Evolutionary conservation across 1,140 invertebrate species (phyloP).

Genomic region (Drosophila leontia): DNA sequence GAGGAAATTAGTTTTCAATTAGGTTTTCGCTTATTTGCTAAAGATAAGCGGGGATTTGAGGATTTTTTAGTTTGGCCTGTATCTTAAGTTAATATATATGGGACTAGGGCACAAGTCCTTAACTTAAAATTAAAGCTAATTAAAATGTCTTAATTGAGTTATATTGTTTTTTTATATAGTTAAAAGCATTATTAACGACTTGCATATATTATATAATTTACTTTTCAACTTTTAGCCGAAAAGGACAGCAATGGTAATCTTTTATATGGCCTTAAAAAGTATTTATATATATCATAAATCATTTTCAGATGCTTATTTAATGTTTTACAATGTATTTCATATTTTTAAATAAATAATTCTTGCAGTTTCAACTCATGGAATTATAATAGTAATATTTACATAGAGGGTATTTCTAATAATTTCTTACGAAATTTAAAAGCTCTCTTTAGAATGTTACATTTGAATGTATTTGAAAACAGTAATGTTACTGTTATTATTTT

Average conservation of each 20-base stretch:
- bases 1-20: slow-evolving; percentile 77
- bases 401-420: not conserved
- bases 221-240: too few relatives aligned
- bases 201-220: too few relatives aligned
- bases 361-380: too few relatives aligned
- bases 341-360: not conserved
- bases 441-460: too few relatives aligned
- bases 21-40: slow-evolving; percentile 52
- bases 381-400: not conserved
- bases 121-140: too few relatives aligned
- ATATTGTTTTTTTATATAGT: not conserved
- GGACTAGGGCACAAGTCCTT: too few relatives aligned
- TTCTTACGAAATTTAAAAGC: not conserved
- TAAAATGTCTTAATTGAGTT: not conserved
- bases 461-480: too few relatives aligned
- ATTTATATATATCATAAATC: not conserved
- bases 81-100: not conserved
- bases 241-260: not conserved
- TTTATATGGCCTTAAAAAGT: not conserved
- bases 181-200: not conserved
- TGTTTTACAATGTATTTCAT: not conserved
- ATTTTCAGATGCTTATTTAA: not conserved
- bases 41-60: not conserved
- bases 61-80: slow-evolving; percentile 1
- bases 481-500: too few relatives aligned